Evolutionary conservation across 2,113 vertebrate genomes (phyloP).

Genomic region (Greenwoodochromis staneri): DNA sequence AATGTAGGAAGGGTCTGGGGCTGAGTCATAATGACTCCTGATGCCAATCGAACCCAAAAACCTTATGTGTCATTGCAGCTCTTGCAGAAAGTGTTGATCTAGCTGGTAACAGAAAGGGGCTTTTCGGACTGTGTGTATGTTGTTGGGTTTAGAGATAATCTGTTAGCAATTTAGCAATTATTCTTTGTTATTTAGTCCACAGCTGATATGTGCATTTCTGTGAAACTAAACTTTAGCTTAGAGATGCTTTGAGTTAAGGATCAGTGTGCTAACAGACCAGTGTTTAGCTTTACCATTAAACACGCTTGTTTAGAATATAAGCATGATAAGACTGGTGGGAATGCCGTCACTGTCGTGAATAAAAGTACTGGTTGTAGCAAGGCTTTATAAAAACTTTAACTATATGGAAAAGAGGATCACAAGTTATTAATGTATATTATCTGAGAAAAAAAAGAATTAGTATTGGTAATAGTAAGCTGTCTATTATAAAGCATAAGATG

Average conservation of each 20-base stretch:
- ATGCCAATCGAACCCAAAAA: conserved; percentile 47
- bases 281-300: neutral
- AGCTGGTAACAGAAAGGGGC: neutral
- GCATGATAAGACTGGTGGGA: neutral
- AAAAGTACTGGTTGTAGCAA: neutral
- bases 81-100: conserved; percentile 3
- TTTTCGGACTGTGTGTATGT: neutral
- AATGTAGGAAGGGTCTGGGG: neutral
- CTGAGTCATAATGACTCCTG: conserved; percentile 37
- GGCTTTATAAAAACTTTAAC: neutral
- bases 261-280: neutral
- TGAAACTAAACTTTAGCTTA: neutral
- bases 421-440: neutral
- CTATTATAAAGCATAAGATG: neutral
- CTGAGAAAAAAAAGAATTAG: neutral
- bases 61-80: conserved; percentile 31
- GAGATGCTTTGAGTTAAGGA: neutral
- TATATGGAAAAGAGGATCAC: neutral
- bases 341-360: neutral
- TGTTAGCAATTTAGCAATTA: neutral
- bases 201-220: neutral
- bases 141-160: neutral
- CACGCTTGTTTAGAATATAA: neutral
- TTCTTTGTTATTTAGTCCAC: neutral
- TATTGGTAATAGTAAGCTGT: neutral